Percentiles rank a stretch among this genome's conserved stretches.
Conservation (phyloP, 2,797 vertebrate species). For the Carapus acus region DNA sequence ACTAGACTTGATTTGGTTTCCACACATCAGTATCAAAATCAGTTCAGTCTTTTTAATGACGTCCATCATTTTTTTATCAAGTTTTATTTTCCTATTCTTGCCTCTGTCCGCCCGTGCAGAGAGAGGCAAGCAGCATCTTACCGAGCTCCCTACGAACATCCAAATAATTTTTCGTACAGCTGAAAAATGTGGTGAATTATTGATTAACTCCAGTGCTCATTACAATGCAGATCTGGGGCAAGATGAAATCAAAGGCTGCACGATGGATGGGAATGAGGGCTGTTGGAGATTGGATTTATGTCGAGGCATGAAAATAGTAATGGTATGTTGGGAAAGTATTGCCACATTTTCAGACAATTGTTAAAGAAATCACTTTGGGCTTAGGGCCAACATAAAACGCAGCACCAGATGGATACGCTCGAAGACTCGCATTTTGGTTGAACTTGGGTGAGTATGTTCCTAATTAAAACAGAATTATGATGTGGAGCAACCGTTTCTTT, state of each 20-base stretch:
- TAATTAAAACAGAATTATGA: neutral
- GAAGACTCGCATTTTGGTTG: neutral
- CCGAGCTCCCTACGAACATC: no score
- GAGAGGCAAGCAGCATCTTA: conserved; percentile 28
- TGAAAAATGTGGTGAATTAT: conserved; percentile 80
- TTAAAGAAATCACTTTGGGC: conserved; percentile 31
- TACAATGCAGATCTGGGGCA: conserved; percentile 74
- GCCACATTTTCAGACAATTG: conserved; percentile 48
- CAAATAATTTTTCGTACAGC: conserved; percentile 59
- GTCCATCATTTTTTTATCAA: neutral
- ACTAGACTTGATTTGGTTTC: conserved; percentile 13
- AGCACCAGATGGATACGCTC: neutral
- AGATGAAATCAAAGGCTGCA: conserved; percentile 76
- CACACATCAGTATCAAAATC: conserved; percentile 16
- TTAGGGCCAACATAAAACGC: conserved; percentile 16
- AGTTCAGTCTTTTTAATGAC: conserved; percentile 13
- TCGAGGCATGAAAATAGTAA: conserved; percentile 38
- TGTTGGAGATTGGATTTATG: conserved; percentile 49
- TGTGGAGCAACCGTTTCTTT: neutral
- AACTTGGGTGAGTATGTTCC: neutral
- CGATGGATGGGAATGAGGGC: conserved; percentile 63
- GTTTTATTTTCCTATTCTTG: neutral
- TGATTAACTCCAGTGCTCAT: conserved; percentile 82
- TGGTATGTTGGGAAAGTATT: conserved; percentile 37
- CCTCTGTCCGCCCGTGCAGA: conserved; percentile 39